phyloP scores from a whole-genome alignment of 2,113 vertebrate genomes.

The Cathartes aura region DNA sequence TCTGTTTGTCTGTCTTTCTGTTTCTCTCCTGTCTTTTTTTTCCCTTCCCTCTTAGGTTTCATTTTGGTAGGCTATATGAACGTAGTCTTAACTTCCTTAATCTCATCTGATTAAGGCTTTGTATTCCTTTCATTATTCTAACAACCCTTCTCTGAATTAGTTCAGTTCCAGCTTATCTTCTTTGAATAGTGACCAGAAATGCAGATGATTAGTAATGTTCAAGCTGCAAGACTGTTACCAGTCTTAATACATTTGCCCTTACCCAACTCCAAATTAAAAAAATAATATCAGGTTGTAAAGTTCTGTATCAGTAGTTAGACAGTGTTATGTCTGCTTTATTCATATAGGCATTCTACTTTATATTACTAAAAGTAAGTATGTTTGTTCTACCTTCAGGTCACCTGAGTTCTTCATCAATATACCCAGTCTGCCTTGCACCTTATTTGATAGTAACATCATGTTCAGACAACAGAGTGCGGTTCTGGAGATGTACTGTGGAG shows the following conservation, averaged over 20 bases:
- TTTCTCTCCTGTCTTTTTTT: neutral
- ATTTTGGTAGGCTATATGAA: neutral
- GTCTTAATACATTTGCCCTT: neutral
- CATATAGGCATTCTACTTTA: neutral
- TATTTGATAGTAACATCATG: slow-evolving; percentile 97
- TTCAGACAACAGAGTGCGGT: slow-evolving; percentile 92
- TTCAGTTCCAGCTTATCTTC: neutral
- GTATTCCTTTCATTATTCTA: neutral
- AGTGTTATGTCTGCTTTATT: neutral
- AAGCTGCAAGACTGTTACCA: neutral
- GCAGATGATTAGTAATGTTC: neutral
- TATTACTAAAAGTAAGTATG: neutral
- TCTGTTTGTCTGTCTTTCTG: neutral
- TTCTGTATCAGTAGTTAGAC: neutral
- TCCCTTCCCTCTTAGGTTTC: neutral
- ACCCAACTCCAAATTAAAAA: neutral
- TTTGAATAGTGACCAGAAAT: neutral
- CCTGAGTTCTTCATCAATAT: slow-evolving; percentile 97
- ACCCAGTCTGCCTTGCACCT: slow-evolving; percentile 96
- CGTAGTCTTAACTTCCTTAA: neutral
- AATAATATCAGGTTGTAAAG: neutral
- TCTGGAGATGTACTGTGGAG: slow-evolving; percentile 93
- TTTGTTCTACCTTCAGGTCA: slow-evolving; percentile 83
- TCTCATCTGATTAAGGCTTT: neutral
- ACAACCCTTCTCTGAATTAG: neutral